These are phyloP conservation scores for Pelecanus crispus DNA, from an alignment of 2,113 vertebrate species.

Conservation along the genomic window DNA sequence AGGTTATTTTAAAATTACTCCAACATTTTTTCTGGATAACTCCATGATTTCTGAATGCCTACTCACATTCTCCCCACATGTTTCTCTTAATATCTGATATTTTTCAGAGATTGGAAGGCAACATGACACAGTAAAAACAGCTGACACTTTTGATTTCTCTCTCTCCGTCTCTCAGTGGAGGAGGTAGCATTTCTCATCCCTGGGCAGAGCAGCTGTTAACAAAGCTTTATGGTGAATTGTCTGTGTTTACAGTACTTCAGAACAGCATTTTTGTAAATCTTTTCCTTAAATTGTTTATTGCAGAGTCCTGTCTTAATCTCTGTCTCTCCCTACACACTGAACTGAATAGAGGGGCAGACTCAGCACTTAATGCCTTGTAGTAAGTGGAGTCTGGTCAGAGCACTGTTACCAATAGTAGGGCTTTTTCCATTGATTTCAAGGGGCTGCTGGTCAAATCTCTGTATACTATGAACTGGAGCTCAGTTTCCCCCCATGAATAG, in stretches of 20 bases:
- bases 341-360: neutral
- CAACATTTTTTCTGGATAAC: neutral
- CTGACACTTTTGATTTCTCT: neutral
- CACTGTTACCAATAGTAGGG: neutral
- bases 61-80: neutral
- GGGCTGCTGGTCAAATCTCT: neutral
- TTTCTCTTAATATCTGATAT: constrained; percentile 20
- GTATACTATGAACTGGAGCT: neutral
- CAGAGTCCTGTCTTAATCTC: neutral
- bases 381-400: neutral
- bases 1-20: neutral
- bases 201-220: neutral
- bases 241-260: neutral
- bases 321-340: neutral
- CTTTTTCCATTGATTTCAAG: neutral
- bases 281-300: neutral
- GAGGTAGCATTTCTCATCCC: neutral
- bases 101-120: constrained; percentile 21
- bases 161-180: neutral
- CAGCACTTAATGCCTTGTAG: accelerated
- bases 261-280: neutral
- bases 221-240: neutral
- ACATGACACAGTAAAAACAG: constrained; percentile 1
- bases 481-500: neutral
- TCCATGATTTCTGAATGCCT: constrained; percentile 6